A percentile compares a stretch with the other conserved stretches of the same genome.
These are phyloP conservation scores for Octonoba sinensis DNA, from an alignment of 2,888 invertebrate genomes.

Conservation along the genomic window DNA sequence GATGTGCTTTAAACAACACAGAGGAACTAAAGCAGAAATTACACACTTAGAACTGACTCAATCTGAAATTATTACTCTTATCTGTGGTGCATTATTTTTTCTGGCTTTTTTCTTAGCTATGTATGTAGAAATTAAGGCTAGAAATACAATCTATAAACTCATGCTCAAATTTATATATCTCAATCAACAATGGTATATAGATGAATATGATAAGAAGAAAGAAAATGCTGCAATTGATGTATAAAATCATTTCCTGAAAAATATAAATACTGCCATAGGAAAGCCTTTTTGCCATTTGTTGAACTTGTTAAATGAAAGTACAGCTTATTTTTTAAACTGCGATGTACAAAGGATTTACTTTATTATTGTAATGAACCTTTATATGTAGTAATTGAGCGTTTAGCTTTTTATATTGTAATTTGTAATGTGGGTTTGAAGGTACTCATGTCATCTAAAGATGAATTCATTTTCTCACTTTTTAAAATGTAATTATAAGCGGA, in stretches of 20 bases:
- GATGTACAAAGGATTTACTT: no score
- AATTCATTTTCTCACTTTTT: no score
- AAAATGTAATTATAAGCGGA: no score
- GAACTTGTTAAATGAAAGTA: constrained; percentile 15
- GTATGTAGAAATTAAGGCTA: constrained; percentile 75
- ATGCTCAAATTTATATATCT: constrained; percentile 71
- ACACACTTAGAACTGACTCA: constrained; percentile 71
- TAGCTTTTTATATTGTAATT: no score
- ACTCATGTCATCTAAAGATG: no score
- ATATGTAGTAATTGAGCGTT: no score
- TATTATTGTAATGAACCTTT: no score
- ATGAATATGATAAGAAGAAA: constrained; percentile 71
- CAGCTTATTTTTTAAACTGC: constrained; percentile 38
- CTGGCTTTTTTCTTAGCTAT: constrained; percentile 75
- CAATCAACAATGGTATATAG: constrained; percentile 73
- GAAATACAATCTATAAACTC: constrained; percentile 73
- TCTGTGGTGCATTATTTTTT: constrained; percentile 75
- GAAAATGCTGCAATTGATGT: constrained; percentile 61
- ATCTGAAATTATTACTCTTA: constrained; percentile 74
- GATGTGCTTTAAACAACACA: constrained; percentile 74
- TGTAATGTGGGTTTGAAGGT: no score
- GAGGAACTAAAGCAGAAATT: constrained; percentile 66
- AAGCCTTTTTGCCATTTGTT: constrained; percentile 7
- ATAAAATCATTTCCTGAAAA: constrained; percentile 26
- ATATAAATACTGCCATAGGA: constrained; percentile 25